Evolutionary conservation across 2,888 invertebrate genomes (phyloP), one percentile per base, ranked within the genome.

Genomic region (Adelphocoris suturalis): DNA sequence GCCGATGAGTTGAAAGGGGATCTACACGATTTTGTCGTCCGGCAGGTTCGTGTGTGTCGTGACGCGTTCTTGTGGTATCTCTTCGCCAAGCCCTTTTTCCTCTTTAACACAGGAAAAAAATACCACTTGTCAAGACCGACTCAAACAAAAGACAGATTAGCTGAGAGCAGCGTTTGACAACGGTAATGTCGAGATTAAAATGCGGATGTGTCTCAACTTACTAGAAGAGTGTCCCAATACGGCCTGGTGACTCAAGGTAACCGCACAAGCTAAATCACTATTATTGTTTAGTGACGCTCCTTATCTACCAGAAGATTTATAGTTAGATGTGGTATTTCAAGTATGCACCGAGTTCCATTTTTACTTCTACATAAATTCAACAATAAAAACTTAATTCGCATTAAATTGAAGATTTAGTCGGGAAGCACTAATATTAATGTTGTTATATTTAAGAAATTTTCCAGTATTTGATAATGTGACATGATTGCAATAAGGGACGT

Each of bases 171-270:
- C 7, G 57, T 57, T 55, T 57, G 76, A 76, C 28, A 37, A 12
- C 5, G 76, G 27, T 76, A 76, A 76, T 76, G 76, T 27, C 27
- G 27, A 13, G 37, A 76, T 76, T 76, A 76, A 76, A 76, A 76
- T 76, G 76, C 76, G 76, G 76, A 76, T 76, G 37, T 76, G 76
- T 76, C 76, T 0, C 76, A 76, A 76, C 23, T 4, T 57, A n/a
- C 57, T 16, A n/a, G 0, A n/a, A 57, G 57, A 5, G n/a, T 57
- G 14, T 57, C 57, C 7, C n/a, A 57, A 57, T 57, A n/a, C 7
- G 57, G 7, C 37, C 14, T n/a, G 57, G 57, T n/a, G 57, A 1
- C 57, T 57, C 57, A 16, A 57, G 57, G n/a, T n/a, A n/a, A 57
- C 37, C 37, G 37, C 37, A 37, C 57, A n/a, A 13, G n/a, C 57